Percentiles rank a stretch among this genome's conserved stretches.
Evolutionary conservation across 2,888 invertebrate genomes (phyloP).

Genomic region (Melieria crassipennis): DNA sequence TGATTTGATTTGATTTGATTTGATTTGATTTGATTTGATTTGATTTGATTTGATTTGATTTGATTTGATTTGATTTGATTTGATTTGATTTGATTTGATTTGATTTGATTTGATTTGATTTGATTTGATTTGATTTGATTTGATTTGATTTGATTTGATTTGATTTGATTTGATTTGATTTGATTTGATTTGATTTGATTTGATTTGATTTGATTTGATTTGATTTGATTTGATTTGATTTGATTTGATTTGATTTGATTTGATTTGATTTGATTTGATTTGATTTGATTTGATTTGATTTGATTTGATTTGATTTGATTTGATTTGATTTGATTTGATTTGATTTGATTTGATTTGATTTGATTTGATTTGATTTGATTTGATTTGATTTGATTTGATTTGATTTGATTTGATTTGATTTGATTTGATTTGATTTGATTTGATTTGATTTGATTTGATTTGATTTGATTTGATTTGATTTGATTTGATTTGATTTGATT

Average conservation of each 20-base stretch:
- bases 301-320: no score
- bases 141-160: neutral
- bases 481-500: conserved; percentile 1
- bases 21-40: conserved; percentile 1
- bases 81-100: no score
- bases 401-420: conserved; percentile 27
- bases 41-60: conserved; percentile 13
- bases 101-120: no score
- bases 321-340: no score
- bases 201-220: no score
- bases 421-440: no score
- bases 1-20: conserved; percentile 16
- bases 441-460: no score
- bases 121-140: conserved; percentile 16
- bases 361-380: conserved; percentile 9
- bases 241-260: conserved; percentile 11
- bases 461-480: conserved; percentile 16
- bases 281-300: conserved; percentile 30
- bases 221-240: no score
- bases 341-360: conserved; percentile 16
- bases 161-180: conserved; percentile 28
- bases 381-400: conserved; percentile 1
- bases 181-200: no score
- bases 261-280: neutral
- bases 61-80: conserved; percentile 29